These are phyloP conservation scores for Pangasius macronema DNA, from an alignment of 2,797 vertebrate genomes.

Conservation along the genomic window DNA sequence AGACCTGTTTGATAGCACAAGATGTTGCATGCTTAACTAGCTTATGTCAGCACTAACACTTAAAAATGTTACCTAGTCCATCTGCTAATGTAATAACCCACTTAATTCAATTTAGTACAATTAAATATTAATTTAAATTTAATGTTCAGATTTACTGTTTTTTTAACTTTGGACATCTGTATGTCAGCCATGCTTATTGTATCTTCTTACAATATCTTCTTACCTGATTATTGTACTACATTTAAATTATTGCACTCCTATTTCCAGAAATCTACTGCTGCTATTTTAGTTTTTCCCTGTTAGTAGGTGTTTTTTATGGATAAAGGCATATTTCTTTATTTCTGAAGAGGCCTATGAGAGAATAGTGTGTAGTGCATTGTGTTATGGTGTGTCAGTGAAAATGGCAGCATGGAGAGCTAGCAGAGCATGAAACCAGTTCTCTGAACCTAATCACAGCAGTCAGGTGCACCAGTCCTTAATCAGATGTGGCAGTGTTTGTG, in stretches of 20 bases:
- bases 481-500: not conserved
- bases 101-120: too few relatives aligned
- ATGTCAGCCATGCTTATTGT: not conserved
- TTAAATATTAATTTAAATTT: too few relatives aligned
- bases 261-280: not conserved
- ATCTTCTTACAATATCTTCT: not conserved
- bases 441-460: constrained; percentile 32
- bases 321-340: not conserved
- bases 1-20: too few relatives aligned
- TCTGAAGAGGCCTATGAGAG: not conserved
- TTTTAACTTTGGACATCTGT: too few relatives aligned
- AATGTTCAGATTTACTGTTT: too few relatives aligned
- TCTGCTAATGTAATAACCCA: too few relatives aligned
- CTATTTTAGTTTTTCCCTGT: not conserved
- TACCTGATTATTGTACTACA: not conserved
- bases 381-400: not conserved
- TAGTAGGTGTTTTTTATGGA: not conserved
- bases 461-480: constrained; percentile 10
- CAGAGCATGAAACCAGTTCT: constrained; percentile 28
- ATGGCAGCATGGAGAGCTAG: constrained; percentile 7
- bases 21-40: too few relatives aligned
- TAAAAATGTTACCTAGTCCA: too few relatives aligned
- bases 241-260: not conserved
- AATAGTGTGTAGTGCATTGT: not conserved
- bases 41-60: too few relatives aligned